These are phyloP conservation scores for Steinernema hermaphroditum DNA, from an alignment of 2,888 invertebrate genomes.

Conservation along the genomic window DNA sequence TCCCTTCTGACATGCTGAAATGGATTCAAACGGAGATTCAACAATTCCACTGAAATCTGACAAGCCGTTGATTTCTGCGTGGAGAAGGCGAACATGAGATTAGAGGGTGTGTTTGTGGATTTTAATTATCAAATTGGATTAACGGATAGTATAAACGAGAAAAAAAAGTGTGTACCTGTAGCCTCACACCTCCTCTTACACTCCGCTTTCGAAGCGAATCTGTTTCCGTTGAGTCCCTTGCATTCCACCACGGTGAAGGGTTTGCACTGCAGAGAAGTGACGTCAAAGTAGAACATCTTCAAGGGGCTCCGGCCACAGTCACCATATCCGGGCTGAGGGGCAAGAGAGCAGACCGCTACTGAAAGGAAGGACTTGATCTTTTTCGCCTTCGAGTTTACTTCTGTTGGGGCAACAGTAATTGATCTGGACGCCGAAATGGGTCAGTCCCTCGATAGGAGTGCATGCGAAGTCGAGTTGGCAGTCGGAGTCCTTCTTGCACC, in stretches of 20 bases:
- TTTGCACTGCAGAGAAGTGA: conserved; percentile 31
- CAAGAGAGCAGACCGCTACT: conserved; percentile 40
- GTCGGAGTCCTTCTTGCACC: conserved; percentile 39
- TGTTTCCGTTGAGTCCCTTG: conserved; percentile 31
- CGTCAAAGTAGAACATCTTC: conserved; percentile 41
- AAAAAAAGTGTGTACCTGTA: conserved; percentile 35
- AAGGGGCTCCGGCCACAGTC: conserved; percentile 27
- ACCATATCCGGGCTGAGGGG: conserved; percentile 33
- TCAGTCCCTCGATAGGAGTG: conserved; percentile 39
- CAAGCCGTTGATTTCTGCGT: no score
- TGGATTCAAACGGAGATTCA: background rate
- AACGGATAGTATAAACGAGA: background rate
- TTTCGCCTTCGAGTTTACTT: conserved; percentile 29
- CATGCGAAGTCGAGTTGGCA: conserved; percentile 37
- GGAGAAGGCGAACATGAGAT: background rate
- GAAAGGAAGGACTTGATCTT: conserved; percentile 17
- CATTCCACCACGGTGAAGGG: conserved; percentile 33
- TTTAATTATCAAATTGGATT: no score
- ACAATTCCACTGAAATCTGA: background rate
- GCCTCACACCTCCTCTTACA: conserved; percentile 44
- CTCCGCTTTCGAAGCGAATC: conserved; percentile 39
- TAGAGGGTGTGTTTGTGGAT: no score
- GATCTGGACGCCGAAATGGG: conserved; percentile 43
- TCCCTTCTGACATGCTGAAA: conserved; percentile 41
- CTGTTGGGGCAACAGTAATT: conserved; percentile 44